Percentiles rank a stretch among this genome's conserved stretches.
Evolutionary conservation across 2,888 invertebrate genomes (phyloP).

Genomic region (Eupithecia pulchellata): DNA sequence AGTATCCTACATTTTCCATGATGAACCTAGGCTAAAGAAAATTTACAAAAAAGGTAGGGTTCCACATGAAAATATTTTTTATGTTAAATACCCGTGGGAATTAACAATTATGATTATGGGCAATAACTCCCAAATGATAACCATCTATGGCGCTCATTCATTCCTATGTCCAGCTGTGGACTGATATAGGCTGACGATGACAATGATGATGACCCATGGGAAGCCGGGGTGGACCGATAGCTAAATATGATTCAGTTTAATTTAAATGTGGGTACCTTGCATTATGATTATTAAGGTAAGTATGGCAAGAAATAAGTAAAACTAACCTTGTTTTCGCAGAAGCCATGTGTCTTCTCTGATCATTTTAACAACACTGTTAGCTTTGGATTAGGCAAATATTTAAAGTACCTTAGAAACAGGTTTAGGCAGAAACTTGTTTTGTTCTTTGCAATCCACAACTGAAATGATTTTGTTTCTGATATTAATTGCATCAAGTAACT

Average conservation of each 20-base stretch:
- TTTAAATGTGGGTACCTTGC: not conserved
- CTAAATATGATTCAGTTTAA: not conserved
- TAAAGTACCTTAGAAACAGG: constrained; percentile 24
- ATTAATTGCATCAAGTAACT: not conserved
- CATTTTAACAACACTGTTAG: constrained; percentile 38
- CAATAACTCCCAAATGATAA: too few relatives aligned
- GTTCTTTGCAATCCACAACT: constrained; percentile 20
- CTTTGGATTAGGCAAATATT: constrained; percentile 8
- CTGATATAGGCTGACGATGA: too few relatives aligned
- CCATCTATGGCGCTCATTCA: too few relatives aligned
- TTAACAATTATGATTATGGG: too few relatives aligned
- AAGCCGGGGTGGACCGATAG: too few relatives aligned
- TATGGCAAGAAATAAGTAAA: not conserved
- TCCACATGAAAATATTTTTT: too few relatives aligned
- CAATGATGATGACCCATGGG: too few relatives aligned
- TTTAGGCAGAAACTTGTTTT: constrained; percentile 24
- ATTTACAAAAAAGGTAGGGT: too few relatives aligned
- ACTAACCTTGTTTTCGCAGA: constrained; percentile 42
- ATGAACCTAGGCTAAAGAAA: too few relatives aligned
- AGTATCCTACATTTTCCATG: too few relatives aligned
- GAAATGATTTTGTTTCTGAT: constrained; percentile 19
- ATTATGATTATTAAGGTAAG: not conserved
- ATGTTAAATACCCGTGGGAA: too few relatives aligned
- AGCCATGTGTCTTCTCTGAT: constrained; percentile 43
- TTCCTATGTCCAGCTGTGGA: too few relatives aligned